phyloP scores from a whole-genome alignment of 2,113 vertebrate species.

The Pontoporia blainvillei region DNA sequence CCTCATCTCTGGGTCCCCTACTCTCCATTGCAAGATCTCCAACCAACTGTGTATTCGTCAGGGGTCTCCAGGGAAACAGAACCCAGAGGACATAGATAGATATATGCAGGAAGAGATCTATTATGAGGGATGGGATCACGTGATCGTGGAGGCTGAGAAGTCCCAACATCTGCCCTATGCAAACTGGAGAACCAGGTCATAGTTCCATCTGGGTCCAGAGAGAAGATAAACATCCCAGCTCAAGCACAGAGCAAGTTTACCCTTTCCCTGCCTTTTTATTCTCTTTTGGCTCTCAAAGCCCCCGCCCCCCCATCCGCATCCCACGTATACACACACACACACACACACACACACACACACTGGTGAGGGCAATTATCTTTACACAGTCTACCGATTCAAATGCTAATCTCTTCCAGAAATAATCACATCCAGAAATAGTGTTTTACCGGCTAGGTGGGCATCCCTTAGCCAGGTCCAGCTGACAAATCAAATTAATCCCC shows the following conservation, averaged over 20 bases:
- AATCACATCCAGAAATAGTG: neutral
- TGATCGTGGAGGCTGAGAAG: neutral
- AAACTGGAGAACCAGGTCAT: neutral
- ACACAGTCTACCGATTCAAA: neutral
- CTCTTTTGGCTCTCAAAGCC: too few relatives aligned
- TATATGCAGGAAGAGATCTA: neutral
- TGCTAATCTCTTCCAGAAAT: neutral
- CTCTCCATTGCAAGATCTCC: neutral
- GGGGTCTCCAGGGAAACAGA: neutral
- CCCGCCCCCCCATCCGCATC: too few relatives aligned
- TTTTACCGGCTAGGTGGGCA: neutral
- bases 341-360: neutral
- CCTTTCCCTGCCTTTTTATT: neutral
- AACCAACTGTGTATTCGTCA: neutral
- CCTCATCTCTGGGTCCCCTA: neutral
- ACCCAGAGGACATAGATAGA: neutral
- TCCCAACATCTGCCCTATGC: rapidly evolving
- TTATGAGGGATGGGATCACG: neutral
- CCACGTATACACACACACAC: too few relatives aligned
- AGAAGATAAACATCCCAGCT: neutral
- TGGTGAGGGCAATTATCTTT: neutral
- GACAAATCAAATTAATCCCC: neutral
- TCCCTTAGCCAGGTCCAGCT: neutral
- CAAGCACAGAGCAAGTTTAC: neutral
- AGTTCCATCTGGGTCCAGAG: neutral